phyloP scores from a whole-genome alignment of 2,797 vertebrate genomes.

The Typhlichthys subterraneus region DNA sequence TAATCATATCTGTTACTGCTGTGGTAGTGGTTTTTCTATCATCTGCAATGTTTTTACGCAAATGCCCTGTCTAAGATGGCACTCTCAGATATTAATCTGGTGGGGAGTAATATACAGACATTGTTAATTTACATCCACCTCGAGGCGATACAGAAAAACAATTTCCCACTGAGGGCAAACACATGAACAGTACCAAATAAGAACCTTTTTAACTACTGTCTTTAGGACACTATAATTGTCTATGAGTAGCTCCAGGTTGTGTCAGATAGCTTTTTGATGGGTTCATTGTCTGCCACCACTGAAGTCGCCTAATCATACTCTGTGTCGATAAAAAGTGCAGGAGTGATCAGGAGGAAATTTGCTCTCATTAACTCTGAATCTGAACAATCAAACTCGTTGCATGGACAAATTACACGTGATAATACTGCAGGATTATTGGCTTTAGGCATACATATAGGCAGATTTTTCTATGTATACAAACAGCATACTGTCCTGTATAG shows the following conservation, averaged over 20 bases:
- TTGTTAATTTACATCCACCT: slow-evolving; percentile 70
- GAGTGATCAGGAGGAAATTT: slow-evolving; percentile 32
- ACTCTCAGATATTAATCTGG: slow-evolving; percentile 46
- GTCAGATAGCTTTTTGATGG: slow-evolving; percentile 66
- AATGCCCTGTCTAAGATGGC: slow-evolving; percentile 48
- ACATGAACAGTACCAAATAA: slow-evolving; percentile 69
- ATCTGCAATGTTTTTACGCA: slow-evolving; percentile 36
- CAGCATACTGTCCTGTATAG: neutral
- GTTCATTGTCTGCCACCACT: slow-evolving; percentile 45
- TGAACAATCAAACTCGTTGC: neutral
- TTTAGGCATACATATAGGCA: neutral
- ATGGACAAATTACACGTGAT: neutral
- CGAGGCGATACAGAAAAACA: slow-evolving; percentile 68
- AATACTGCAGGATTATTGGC: neutral
- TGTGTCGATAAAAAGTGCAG: slow-evolving; percentile 33
- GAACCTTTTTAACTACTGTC: slow-evolving; percentile 77
- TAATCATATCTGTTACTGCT: slow-evolving; percentile 18
- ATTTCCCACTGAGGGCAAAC: slow-evolving; percentile 61
- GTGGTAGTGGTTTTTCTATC: slow-evolving; percentile 19
- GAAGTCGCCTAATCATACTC: slow-evolving; percentile 45
- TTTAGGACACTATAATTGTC: slow-evolving; percentile 69
- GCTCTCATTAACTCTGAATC: slow-evolving; percentile 2
- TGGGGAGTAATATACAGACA: slow-evolving; percentile 53
- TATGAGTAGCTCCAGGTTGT: slow-evolving; percentile 69
- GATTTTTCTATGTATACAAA: neutral